Evolutionary conservation across 2,888 invertebrate genomes (phyloP).

Genomic region (Margaritifera margaritifera): DNA sequence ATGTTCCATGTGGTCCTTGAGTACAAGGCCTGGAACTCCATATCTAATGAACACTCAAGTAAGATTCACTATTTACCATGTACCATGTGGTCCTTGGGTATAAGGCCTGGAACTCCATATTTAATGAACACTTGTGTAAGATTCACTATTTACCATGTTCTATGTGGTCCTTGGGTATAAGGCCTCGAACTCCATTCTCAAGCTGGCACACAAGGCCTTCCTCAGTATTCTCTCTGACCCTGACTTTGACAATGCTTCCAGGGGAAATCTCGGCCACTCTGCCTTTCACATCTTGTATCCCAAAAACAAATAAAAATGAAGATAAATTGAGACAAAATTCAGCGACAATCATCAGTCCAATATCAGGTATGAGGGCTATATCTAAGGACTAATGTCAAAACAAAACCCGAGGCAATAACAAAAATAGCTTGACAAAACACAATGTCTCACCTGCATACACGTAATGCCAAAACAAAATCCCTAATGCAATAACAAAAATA

Average conservation of each 20-base stretch:
- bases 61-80: constrained; percentile 18
- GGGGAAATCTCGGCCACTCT: too few relatives aligned
- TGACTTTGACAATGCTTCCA: constrained; percentile 17
- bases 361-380: too few relatives aligned
- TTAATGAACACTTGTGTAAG: neutral
- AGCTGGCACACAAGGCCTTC: constrained; percentile 46
- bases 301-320: neutral
- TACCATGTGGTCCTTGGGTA: constrained; percentile 33
- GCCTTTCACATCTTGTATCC: neutral
- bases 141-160: constrained; percentile 24
- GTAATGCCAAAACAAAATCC: too few relatives aligned
- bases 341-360: too few relatives aligned
- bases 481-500: too few relatives aligned
- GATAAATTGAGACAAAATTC: constrained; percentile 3
- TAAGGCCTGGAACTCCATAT: constrained; percentile 37
- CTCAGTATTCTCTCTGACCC: constrained; percentile 42
- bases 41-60: neutral
- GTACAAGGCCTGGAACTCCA: constrained; percentile 39
- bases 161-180: constrained; percentile 43
- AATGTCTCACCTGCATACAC: too few relatives aligned
- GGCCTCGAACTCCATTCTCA: constrained; percentile 45
- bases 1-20: constrained; percentile 30
- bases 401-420: too few relatives aligned
- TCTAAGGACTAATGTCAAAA: too few relatives aligned
- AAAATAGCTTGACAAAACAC: too few relatives aligned